A percentile compares a stretch with the other conserved stretches of the same genome.
Evolutionary conservation across 2,888 invertebrate genomes (phyloP).

Genomic region (Cotesia congregata): DNA sequence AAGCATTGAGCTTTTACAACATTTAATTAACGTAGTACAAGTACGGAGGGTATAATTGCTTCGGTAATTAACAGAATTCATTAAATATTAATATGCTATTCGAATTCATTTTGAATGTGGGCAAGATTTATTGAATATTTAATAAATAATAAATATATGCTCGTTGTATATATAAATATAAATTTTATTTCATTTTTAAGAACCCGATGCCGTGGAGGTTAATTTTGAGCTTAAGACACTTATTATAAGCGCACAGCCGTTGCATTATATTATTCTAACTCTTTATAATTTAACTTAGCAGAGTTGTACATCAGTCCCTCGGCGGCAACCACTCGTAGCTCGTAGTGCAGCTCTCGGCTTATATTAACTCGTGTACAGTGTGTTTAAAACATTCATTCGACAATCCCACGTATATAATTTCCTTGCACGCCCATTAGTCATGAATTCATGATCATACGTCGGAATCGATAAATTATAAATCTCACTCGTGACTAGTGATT

Average conservation of each 20-base stretch:
- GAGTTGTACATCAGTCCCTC: background rate
- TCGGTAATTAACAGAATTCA: slow-evolving; percentile 64
- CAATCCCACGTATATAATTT: slow-evolving; percentile 32
- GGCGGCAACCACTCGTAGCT: slow-evolving; percentile 6
- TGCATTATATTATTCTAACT: background rate
- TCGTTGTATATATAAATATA: slow-evolving; percentile 51
- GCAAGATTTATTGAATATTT: slow-evolving; percentile 68
- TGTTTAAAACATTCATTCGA: slow-evolving; percentile 30
- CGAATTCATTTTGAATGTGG: slow-evolving; percentile 68
- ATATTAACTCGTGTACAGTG: slow-evolving; percentile 10
- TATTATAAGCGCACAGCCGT: slow-evolving; percentile 19
- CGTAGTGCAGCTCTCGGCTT: slow-evolving; percentile 5
- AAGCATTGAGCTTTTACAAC: slow-evolving; percentile 53
- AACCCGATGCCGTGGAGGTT: slow-evolving; percentile 17
- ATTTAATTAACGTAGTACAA: slow-evolving; percentile 67
- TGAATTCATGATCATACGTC: slow-evolving; percentile 27
- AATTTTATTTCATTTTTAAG: slow-evolving; percentile 19
- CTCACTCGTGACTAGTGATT: slow-evolving; percentile 33
- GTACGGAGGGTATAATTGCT: slow-evolving; percentile 64
- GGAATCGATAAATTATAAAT: slow-evolving; percentile 39
- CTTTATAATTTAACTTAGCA: background rate
- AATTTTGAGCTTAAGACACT: background rate
- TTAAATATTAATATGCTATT: slow-evolving; percentile 69
- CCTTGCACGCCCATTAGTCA: slow-evolving; percentile 49
- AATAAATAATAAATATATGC: slow-evolving; percentile 58